Percentiles rank a stretch among this genome's conserved stretches.
phyloP scores from a whole-genome alignment of 2,888 invertebrate species.

The Bhutanitis thaidina region DNA sequence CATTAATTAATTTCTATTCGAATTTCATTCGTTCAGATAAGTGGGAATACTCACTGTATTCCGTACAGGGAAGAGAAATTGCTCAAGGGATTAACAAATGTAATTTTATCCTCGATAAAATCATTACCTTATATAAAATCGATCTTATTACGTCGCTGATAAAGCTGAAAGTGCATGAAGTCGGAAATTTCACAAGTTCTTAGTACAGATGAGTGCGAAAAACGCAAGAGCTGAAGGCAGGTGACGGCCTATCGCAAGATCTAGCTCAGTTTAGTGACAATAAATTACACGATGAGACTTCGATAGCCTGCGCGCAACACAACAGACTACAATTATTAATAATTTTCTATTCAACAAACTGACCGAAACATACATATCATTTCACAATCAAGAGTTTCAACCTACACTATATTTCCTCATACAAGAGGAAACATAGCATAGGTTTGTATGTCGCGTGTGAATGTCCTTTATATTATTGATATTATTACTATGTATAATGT shows the following conservation, averaged over 20 bases:
- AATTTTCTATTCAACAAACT: no score
- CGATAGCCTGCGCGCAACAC: neutral
- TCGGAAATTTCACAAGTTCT: neutral
- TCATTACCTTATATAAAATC: neutral
- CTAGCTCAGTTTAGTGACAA: conserved; percentile 20
- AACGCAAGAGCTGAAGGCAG: conserved; percentile 20
- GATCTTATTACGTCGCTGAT: neutral
- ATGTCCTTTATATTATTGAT: no score
- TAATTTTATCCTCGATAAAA: neutral
- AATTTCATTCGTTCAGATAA: conserved; percentile 15
- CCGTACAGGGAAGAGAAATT: conserved; percentile 14
- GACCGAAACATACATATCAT: no score
- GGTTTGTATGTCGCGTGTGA: no score
- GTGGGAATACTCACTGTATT: conserved; percentile 14
- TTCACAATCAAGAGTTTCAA: no score
- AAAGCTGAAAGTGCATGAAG: neutral
- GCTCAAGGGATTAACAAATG: conserved; percentile 4
- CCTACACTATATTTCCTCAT: no score
- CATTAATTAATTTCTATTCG: conserved; percentile 17
- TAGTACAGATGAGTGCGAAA: neutral
- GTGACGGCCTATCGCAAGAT: conserved; percentile 19
- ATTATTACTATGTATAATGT: no score
- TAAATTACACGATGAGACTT: conserved; percentile 20
- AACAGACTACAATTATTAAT: no score
- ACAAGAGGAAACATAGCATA: no score